These are phyloP conservation scores for Drosophila teissieri DNA, from an alignment of 1,140 invertebrate species.

Conservation along the genomic window DNA sequence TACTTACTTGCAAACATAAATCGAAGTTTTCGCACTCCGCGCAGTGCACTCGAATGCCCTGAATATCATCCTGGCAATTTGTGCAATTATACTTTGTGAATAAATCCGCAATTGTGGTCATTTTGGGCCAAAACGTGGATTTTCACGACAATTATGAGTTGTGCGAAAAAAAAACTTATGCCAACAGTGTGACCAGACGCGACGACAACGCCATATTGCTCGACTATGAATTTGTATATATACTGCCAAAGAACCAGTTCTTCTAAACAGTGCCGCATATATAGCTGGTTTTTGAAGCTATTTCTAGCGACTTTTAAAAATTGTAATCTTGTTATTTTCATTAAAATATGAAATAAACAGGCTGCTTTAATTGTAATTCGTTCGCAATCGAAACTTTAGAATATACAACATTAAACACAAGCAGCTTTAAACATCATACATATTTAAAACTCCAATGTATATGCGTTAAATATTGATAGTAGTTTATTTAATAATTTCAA, in stretches of 20 bases:
- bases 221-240: not conserved
- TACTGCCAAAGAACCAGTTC: slow-evolving; percentile 7
- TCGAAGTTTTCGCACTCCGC: slow-evolving; percentile 94
- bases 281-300: not conserved
- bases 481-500: slow-evolving; percentile 79
- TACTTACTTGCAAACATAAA: slow-evolving; percentile 95
- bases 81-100: slow-evolving; percentile 94
- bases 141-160: slow-evolving; percentile 42
- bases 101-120: slow-evolving; percentile 85
- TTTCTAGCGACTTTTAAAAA: not conserved
- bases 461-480: slow-evolving; percentile 55
- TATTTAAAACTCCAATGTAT: not conserved
- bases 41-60: slow-evolving; percentile 93
- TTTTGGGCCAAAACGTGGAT: slow-evolving; percentile 45
- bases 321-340: too few relatives aligned
- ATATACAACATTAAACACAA: too few relatives aligned
- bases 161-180: slow-evolving; percentile 56
- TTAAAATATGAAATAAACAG: too few relatives aligned
- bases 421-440: too few relatives aligned
- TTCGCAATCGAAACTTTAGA: too few relatives aligned
- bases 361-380: too few relatives aligned
- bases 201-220: slow-evolving; percentile 27
- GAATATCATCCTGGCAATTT: slow-evolving; percentile 96
- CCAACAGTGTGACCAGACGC: slow-evolving; percentile 37
- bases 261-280: not conserved